These are phyloP conservation scores for Urophycis tenuis DNA, from an alignment of 2,797 vertebrate genomes.

Conservation along the genomic window DNA sequence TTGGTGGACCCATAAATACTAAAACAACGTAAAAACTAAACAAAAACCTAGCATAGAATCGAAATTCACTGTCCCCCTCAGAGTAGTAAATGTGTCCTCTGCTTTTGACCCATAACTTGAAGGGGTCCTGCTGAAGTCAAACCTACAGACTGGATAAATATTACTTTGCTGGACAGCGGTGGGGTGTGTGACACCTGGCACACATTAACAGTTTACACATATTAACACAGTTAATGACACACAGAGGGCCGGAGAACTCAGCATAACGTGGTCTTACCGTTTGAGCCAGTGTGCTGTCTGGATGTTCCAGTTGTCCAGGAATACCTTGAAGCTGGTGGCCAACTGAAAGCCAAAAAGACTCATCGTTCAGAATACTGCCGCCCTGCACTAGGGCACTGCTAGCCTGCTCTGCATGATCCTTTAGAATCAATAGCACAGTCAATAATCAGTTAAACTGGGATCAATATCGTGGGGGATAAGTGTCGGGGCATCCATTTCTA, in stretches of 20 bases:
- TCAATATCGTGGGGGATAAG: not conserved
- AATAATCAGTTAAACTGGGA: not conserved
- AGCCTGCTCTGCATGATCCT: not conserved
- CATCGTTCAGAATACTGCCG: not conserved
- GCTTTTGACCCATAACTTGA: no score
- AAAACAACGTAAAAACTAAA: not conserved
- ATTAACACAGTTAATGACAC: not conserved
- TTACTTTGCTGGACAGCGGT: not conserved
- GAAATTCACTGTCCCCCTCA: not conserved
- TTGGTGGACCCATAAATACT: not conserved
- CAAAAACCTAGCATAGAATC: not conserved
- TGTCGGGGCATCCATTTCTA: not conserved
- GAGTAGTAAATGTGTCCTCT: no score
- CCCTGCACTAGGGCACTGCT: not conserved
- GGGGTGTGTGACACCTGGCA: not conserved
- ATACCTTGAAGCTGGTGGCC: slow-evolving; percentile 94
- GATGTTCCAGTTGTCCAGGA: slow-evolving; percentile 96
- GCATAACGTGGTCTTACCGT: slow-evolving; percentile 65
- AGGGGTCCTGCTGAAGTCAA: not conserved
- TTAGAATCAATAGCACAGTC: not conserved
- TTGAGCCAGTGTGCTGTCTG: slow-evolving; percentile 95
- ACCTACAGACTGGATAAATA: not conserved
- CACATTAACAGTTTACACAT: not conserved
- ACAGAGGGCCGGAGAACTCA: not conserved
- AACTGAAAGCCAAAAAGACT: slow-evolving; percentile 66